Evolutionary conservation across 2,113 vertebrate genomes (phyloP).

Genomic region (Sapayoa aenigma): DNA sequence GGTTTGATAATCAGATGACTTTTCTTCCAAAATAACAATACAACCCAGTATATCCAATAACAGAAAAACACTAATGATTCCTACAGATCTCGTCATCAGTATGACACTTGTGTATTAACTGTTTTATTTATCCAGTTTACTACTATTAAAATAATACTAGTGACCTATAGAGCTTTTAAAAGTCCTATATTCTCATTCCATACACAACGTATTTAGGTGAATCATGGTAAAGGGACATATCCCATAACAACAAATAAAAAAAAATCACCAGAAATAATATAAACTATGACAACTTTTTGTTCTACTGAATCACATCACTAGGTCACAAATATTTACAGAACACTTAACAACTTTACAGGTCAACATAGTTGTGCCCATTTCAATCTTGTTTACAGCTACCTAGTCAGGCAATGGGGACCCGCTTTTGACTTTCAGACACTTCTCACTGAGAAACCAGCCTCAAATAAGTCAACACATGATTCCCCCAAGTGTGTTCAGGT

Average conservation of each 20-base stretch:
- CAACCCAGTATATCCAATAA: not conserved
- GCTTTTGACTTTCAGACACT: not conserved
- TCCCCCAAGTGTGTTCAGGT: not conserved
- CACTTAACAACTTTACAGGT: not conserved
- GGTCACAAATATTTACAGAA: not conserved
- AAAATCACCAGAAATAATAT: not conserved
- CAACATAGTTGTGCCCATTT: not conserved
- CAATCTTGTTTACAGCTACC: not conserved
- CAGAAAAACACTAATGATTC: not conserved
- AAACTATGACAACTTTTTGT: not conserved
- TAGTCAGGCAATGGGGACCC: not conserved
- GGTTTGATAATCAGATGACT: not conserved
- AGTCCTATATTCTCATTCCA: not conserved
- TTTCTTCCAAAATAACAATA: not conserved
- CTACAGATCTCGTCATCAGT: not conserved
- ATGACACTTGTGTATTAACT: not conserved
- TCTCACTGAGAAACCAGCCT: not conserved
- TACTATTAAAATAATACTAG: not conserved
- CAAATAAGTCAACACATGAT: not conserved
- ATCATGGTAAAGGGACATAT: not conserved
- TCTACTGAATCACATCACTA: not conserved
- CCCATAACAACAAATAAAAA: not conserved
- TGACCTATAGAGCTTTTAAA: not conserved
- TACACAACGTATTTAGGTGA: not conserved
- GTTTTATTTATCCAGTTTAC: not conserved